phyloP scores from a whole-genome alignment of 2,888 invertebrate genomes.

The Eristalis intricaria region DNA sequence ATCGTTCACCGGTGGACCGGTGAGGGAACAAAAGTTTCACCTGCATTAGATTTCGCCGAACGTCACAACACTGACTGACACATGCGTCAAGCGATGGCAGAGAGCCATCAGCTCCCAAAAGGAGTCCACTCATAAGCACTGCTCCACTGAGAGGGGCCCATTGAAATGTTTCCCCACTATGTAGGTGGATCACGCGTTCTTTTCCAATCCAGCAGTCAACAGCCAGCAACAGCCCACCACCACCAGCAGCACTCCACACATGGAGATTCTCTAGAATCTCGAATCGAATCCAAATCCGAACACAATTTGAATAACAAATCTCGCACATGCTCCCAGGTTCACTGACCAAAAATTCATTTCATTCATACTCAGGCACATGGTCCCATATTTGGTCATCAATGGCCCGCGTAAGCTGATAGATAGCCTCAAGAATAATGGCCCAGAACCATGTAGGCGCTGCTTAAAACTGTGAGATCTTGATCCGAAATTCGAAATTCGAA shows the following conservation, averaged over 20 bases:
- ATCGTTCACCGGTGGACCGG: background rate
- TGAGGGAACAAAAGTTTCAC: background rate
- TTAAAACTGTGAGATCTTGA: slow-evolving; percentile 59
- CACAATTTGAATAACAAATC: slow-evolving; percentile 64
- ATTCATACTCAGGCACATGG: slow-evolving; percentile 56
- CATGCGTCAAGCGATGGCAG: background rate
- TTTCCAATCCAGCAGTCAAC: background rate
- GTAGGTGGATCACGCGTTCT: slow-evolving; percentile 64
- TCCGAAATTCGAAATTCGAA: slow-evolving; percentile 35
- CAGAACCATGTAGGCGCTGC: slow-evolving; percentile 63
- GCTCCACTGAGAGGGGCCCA: background rate
- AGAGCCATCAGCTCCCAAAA: background rate
- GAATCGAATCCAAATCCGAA: slow-evolving; percentile 11
- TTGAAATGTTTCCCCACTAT: slow-evolving; percentile 22
- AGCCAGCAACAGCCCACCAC: too few species aligned
- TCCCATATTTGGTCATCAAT: slow-evolving; percentile 58
- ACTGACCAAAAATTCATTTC: slow-evolving; percentile 66
- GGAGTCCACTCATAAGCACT: background rate
- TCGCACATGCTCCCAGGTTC: slow-evolving; percentile 63
- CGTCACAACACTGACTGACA: background rate
- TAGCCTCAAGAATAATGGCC: slow-evolving; percentile 51
- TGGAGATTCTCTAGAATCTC: slow-evolving; percentile 58
- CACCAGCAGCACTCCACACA: slow-evolving; percentile 41
- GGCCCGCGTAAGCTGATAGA: slow-evolving; percentile 53
- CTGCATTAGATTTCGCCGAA: background rate